Evolutionary conservation across 1,140 invertebrate genomes (phyloP).

Genomic region (Eufriesea mexicana): DNA sequence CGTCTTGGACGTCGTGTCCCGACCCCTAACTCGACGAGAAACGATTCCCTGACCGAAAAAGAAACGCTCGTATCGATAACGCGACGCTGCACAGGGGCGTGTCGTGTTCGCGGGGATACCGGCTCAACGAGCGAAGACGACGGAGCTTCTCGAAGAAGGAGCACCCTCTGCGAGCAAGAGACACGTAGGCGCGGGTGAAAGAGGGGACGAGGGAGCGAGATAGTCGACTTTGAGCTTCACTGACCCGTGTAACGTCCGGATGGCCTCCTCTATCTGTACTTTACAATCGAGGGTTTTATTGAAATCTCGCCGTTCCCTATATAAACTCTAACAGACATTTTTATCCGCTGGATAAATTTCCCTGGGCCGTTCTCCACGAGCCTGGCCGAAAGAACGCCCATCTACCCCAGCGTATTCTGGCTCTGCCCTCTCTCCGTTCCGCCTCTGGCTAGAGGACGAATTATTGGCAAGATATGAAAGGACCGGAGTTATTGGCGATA

Average conservation of each 20-base stretch:
- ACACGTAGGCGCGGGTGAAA: neutral
- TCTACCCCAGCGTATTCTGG: neutral
- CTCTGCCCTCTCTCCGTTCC: slow-evolving; percentile 4
- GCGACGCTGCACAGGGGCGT: neutral
- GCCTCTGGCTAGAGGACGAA: slow-evolving; percentile 64
- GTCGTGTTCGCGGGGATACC: neutral
- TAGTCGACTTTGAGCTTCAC: slow-evolving; percentile 71
- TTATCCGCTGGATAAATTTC: slow-evolving; percentile 79
- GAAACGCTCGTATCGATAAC: slow-evolving; percentile 23
- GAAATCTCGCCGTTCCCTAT: slow-evolving; percentile 75
- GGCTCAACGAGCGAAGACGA: neutral
- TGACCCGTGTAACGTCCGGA: slow-evolving; percentile 75
- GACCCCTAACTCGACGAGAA: neutral
- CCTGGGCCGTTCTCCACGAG: slow-evolving; percentile 44
- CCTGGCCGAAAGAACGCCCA: slow-evolving; percentile 36
- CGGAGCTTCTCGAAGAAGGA: too few species aligned
- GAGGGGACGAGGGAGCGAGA: neutral
- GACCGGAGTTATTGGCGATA: slow-evolving; percentile 77
- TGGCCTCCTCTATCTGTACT: slow-evolving; percentile 74
- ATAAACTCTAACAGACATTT: slow-evolving; percentile 79
- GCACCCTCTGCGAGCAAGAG: neutral
- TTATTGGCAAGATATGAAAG: slow-evolving; percentile 79
- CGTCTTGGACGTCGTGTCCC: neutral
- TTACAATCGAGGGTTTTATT: slow-evolving; percentile 79
- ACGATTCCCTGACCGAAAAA: slow-evolving; percentile 17